Percentiles rank a stretch among this genome's conserved stretches.
Conservation (phyloP, 2,888 invertebrate genomes). For the Parnassius orleans region DNA sequence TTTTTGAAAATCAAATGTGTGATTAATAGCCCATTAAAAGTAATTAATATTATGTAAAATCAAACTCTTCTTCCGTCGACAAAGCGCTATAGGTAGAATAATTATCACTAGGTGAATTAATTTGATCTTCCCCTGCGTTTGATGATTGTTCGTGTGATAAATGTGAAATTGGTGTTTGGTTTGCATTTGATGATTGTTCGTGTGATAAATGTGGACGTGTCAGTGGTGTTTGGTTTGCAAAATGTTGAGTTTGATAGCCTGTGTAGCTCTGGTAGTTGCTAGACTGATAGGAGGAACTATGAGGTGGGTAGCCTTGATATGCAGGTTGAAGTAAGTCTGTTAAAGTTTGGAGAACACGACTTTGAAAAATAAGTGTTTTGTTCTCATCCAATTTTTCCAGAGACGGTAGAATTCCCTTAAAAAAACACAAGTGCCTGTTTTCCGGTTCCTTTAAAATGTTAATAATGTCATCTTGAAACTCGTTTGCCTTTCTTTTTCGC, state of each 20-base stretch:
- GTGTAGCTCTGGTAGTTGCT: no score
- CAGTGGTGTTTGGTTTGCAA: no score
- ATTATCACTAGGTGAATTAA: conserved; percentile 1
- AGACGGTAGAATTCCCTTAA: background rate
- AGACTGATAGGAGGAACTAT: no score
- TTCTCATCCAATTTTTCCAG: background rate
- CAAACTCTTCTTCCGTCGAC: conserved; percentile 2
- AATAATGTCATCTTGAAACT: no score
- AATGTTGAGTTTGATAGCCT: no score
- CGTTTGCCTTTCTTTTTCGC: no score
- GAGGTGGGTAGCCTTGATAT: no score
- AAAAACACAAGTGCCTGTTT: conserved; percentile 1
- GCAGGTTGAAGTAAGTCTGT: background rate
- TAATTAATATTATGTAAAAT: background rate
- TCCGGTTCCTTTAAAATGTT: background rate
- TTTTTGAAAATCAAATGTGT: background rate
- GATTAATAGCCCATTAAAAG: background rate
- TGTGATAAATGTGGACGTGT: no score
- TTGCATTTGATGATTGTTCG: no score
- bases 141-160: no score
- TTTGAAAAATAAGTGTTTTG: background rate
- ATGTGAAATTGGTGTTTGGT: no score
- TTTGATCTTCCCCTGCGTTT: background rate
- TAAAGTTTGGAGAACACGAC: background rate
- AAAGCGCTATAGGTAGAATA: background rate